Evolutionary conservation across 2,113 vertebrate genomes (phyloP).

Genomic region (Loxodonta africana): DNA sequence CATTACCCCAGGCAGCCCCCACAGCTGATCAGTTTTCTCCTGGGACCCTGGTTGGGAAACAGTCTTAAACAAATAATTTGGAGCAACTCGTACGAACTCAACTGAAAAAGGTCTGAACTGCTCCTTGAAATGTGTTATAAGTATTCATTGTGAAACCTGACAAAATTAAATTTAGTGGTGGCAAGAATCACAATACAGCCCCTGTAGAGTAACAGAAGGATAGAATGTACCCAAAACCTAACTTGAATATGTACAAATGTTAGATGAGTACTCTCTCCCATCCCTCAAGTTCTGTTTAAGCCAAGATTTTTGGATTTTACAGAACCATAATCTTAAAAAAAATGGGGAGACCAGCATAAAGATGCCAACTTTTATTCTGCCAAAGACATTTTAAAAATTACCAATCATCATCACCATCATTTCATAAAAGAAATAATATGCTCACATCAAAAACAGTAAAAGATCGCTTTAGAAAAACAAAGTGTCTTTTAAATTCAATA

Average conservation of each 20-base stretch:
- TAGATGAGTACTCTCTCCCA: not conserved
- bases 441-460: conserved; percentile 35
- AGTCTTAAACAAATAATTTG: conserved; percentile 67
- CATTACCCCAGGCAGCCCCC: conserved; percentile 24
- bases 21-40: not conserved
- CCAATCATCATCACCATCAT: conserved; percentile 37
- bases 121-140: conserved; percentile 32
- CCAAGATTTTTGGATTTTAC: conserved; percentile 65
- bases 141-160: conserved; percentile 26
- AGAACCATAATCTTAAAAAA: conserved; percentile 18
- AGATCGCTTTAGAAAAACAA: conserved; percentile 41
- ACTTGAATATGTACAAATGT: conserved; percentile 8
- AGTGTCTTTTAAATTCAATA: conserved; percentile 60
- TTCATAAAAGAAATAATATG: conserved; percentile 57
- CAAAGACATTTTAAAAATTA: conserved; percentile 3
- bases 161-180: conserved; percentile 1
- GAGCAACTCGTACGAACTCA: conserved; percentile 50
- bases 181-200: conserved; percentile 2
- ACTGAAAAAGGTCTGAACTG: conserved; percentile 56
- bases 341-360: not conserved
- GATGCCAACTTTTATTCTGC: conserved; percentile 48
- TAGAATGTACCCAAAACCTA: conserved; percentile 30
- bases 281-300: conserved; percentile 22
- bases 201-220: not conserved
- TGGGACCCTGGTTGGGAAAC: conserved; percentile 58